Base-by-base conservation (phyloP, 2,113 vertebrate genomes). In the Limnothrissa miodon region DNA sequence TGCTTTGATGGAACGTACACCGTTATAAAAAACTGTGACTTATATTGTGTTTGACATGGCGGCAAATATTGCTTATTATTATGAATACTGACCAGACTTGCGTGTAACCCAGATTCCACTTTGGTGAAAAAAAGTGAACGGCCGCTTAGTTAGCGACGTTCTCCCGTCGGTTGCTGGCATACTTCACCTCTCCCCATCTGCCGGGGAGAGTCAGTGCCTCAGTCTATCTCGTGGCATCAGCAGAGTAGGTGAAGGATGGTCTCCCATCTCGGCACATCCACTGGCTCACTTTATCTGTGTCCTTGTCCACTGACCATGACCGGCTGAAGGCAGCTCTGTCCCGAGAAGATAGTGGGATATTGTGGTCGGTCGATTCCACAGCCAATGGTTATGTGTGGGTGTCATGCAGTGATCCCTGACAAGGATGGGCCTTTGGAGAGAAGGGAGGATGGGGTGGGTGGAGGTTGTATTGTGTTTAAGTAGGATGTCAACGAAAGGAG, bases 331-430 rank as follows among this genome's bases (percentile, higher is more conserved):
- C 44, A 80, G 83, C 53, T 44, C 78, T 84, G 80, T 53, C 56
- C 56, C 62, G 78, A 53, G 80, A 78, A 84, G 81, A 84, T 48
- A 46, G 53, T 39, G 81, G 44, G 80, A 83, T 83, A 78, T 36
- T 17, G 19, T 83, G 11, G 66, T 53, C 5, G 11, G 66, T 53
- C 5, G 4, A 39, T 62, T 80, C 80, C 17, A 53, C 42, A 80
- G 56, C 78, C 36, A 74, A 78, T 51, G 45, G 66, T 46, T 36
- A 81, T 84, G 80, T 25, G 80, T 80, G 59, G 80, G 86, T 39
- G 78, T 84, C 78, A 79, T 84, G 21, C 53, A 48, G 48, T 79
- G 78, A 87, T 84, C 80, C 81, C 79, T 86, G 86, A 87, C 81
- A 78, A 36, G 74, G 66, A 74, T 39, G 78, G 81, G 80, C 78